Evolutionary conservation across 2,797 vertebrate species (phyloP).

Genomic region (Trematomus bernacchii): DNA sequence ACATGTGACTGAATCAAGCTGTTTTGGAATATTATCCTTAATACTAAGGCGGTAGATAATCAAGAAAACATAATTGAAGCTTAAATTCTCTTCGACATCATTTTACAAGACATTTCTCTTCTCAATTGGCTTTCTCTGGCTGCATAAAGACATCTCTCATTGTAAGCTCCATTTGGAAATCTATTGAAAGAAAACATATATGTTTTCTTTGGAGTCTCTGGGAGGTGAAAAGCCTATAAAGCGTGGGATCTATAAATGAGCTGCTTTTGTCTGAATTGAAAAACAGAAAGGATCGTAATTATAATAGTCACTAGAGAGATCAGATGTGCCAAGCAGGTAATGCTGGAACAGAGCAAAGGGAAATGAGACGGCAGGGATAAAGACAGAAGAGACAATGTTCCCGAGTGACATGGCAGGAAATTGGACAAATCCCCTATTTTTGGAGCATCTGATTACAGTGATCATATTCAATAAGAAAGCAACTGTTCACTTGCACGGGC

Average conservation of each 20-base stretch:
- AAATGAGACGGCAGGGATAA: constrained; percentile 55
- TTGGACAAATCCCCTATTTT: constrained; percentile 71
- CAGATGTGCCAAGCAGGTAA: constrained; percentile 42
- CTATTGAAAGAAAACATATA: too few relatives aligned
- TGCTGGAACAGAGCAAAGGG: constrained; percentile 33
- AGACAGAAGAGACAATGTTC: constrained; percentile 49
- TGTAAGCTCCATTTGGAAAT: too few relatives aligned
- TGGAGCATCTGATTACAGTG: constrained; percentile 59
- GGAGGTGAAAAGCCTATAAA: constrained; percentile 22
- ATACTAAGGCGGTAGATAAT: too few relatives aligned
- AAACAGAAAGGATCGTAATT: constrained; percentile 40
- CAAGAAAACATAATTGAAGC: too few relatives aligned
- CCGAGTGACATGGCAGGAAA: constrained; percentile 57
- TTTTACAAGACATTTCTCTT: too few relatives aligned
- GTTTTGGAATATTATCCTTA: too few relatives aligned
- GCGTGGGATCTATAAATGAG: constrained; percentile 28
- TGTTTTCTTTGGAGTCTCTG: background rate
- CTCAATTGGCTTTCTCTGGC: too few relatives aligned
- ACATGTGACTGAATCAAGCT: too few relatives aligned
- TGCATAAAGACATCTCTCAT: too few relatives aligned
- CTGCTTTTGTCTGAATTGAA: constrained; percentile 41
- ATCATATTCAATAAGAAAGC: constrained; percentile 55
- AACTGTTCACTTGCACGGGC: constrained; percentile 38
- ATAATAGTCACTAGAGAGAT: constrained; percentile 39
- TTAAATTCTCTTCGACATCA: too few relatives aligned